A percentile compares a stretch with the other conserved stretches of the same genome.
phyloP scores from a whole-genome alignment of 1,140 invertebrate species.

The Sarcophaga bullata region DNA sequence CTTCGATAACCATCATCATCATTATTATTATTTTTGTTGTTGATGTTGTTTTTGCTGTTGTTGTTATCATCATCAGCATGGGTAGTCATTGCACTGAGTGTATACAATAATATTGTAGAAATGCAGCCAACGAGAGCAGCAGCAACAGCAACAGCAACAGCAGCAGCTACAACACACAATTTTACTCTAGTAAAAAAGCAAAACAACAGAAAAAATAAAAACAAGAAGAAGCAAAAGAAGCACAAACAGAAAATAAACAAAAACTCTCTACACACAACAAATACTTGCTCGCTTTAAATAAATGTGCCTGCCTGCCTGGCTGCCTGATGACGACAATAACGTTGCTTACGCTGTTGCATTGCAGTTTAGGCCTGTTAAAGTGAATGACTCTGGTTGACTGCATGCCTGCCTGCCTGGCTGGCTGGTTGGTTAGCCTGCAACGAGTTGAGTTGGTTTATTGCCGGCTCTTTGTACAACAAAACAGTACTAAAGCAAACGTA shows the following conservation, averaged over 20 bases:
- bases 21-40: slow-evolving; percentile 47
- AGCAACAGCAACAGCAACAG: neutral
- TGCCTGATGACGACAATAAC: neutral
- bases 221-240: no score
- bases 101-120: slow-evolving; percentile 17
- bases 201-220: no score
- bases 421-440: neutral
- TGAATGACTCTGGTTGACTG: neutral
- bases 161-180: neutral
- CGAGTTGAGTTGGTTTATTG: neutral
- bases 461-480: neutral
- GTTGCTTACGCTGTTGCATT: neutral
- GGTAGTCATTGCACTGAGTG: slow-evolving; percentile 54
- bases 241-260: no score
- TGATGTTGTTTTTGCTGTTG: slow-evolving; percentile 29
- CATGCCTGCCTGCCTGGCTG: neutral
- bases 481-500: no score
- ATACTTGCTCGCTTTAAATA: neutral
- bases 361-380: neutral
- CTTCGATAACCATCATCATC: slow-evolving; percentile 66
- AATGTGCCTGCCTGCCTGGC: neutral
- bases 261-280: no score
- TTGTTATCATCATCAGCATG: slow-evolving; percentile 55
- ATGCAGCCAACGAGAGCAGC: slow-evolving; percentile 15
- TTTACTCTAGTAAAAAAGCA: no score